Conservation (phyloP, 2,797 vertebrate species). For the Liparis tanakae region DNA sequence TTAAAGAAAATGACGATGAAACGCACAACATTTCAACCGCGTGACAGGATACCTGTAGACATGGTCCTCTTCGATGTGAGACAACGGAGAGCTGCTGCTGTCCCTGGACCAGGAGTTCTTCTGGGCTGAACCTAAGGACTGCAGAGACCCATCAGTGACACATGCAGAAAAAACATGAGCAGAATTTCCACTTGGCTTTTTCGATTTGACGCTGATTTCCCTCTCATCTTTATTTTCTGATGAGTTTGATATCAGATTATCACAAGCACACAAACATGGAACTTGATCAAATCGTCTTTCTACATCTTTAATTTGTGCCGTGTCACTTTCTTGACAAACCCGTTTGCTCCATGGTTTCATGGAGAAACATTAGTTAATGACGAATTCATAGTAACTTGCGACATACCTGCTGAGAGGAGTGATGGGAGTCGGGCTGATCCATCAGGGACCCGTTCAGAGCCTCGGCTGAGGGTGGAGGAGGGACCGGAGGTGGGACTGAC, state of each 20-base stretch:
- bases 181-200: background rate
- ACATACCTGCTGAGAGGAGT: slow-evolving; percentile 89
- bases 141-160: slow-evolving; percentile 53
- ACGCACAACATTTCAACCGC: background rate
- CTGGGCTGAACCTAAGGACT: slow-evolving; percentile 83
- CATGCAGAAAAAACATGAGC: background rate
- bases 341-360: background rate
- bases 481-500: slow-evolving; percentile 88
- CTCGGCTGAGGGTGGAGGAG: slow-evolving; percentile 89
- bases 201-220: background rate
- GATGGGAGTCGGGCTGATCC: slow-evolving; percentile 82
- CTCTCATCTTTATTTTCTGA: background rate
- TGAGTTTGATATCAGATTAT: background rate
- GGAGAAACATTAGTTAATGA: background rate
- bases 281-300: background rate
- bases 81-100: slow-evolving; percentile 81
- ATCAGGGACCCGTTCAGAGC: slow-evolving; percentile 91
- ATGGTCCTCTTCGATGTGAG: slow-evolving; percentile 93
- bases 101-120: slow-evolving; percentile 88
- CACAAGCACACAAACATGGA: background rate
- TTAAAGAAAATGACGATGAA: background rate
- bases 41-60: slow-evolving; percentile 90
- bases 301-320: background rate
- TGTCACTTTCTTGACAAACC: background rate
- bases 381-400: background rate